Evolutionary conservation across 1,140 invertebrate species (phyloP), one percentile per base, ranked within the genome.

Genomic region (Copidosoma floridanum): DNA sequence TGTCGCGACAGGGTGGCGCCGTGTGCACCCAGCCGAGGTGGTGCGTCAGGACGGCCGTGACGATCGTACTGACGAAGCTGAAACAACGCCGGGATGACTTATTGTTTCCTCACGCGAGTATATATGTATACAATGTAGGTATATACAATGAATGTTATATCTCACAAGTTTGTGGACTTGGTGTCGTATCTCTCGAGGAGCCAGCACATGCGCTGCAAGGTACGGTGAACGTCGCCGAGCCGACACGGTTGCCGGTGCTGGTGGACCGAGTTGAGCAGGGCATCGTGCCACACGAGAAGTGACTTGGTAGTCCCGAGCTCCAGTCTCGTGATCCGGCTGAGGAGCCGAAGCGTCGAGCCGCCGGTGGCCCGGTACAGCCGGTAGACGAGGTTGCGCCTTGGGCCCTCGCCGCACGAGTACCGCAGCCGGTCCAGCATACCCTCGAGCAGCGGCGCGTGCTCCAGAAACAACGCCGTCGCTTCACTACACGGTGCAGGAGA

Each of bases 21-120:
- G 91, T 93, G 21, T 89, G 85, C 47, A 95, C 91, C 94, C 93
- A 95, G 2, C 92, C 91, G 18, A 95, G 82, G 77, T 96, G 94
- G 80, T 95, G 86, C 0, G 92, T 95, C 43, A 95, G 78, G 23
- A 95, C 88, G 56, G 91, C 91, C 5, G 92, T 95, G 21, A 95
- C 74, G 51, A 95, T 81, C 14, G 91, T 94, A 73, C 92, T 95
- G 54, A 95, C 83, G 80, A 96, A 96, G 82, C 93, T 96, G 82
- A 56, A 85, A 85, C 18, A 41, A 50, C n/a, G n/a, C n/a, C n/a
- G n/a, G n/a, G n/a, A n/a, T n/a, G n/a, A n/a, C n/a, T n/a, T n/a
- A n/a, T n/a, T n/a, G n/a, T n/a, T n/a, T n/a, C n/a, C n/a, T n/a
- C n/a, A n/a, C n/a, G n/a, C n/a, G n/a, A n/a, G n/a, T n/a, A n/a